Evolutionary conservation across 2,113 vertebrate genomes (phyloP).

Genomic region (Tetrax tetrax): DNA sequence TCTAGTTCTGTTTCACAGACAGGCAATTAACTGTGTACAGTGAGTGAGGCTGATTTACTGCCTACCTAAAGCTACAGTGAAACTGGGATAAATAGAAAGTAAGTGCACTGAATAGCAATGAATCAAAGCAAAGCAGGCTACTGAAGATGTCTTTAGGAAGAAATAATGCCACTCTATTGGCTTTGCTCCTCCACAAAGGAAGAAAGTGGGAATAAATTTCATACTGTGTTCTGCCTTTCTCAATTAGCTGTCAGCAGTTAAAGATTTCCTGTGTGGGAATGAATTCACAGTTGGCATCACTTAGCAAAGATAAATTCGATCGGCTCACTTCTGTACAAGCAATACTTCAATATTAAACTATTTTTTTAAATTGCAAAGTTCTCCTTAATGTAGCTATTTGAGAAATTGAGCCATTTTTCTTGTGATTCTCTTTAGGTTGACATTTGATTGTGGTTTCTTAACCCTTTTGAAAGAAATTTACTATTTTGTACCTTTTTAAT

Average conservation of each 20-base stretch:
- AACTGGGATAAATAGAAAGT: conserved; percentile 14
- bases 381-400: conserved; percentile 1
- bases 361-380: not conserved
- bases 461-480: not conserved
- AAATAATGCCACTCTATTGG: conserved; percentile 22
- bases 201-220: conserved; percentile 36
- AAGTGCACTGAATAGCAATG: conserved; percentile 41
- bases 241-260: conserved; percentile 49
- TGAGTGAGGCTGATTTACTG: conserved; percentile 38
- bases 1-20: not conserved
- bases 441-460: not conserved
- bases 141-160: conserved; percentile 19
- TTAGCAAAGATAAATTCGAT: conserved; percentile 43
- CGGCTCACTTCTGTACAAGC: not conserved
- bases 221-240: conserved; percentile 17
- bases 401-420: not conserved
- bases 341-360: conserved; percentile 6
- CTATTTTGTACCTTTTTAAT: not conserved
- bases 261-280: conserved; percentile 41
- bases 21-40: conserved; percentile 14
- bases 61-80: conserved; percentile 21
- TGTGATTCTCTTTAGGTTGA: not conserved
- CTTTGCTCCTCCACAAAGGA: conserved; percentile 10
- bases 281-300: conserved; percentile 19
- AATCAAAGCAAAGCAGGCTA: conserved; percentile 49